Conservation (phyloP, 1,140 invertebrate genomes). For the Aplysia californica region DNA sequence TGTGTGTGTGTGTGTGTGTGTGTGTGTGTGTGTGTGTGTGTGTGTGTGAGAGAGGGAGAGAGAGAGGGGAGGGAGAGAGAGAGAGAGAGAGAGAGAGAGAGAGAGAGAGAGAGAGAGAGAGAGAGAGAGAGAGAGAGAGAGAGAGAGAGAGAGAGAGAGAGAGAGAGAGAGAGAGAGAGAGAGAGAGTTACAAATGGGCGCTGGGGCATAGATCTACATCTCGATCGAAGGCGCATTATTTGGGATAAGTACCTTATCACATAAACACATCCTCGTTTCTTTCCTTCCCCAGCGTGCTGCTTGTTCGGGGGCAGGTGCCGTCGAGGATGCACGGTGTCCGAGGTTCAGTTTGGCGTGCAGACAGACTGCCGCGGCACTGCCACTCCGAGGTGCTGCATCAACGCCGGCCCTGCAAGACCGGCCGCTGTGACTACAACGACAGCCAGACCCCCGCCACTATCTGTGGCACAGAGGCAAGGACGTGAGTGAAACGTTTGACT, state of each 20-base stretch:
- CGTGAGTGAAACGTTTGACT: neutral
- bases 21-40: no score
- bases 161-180: neutral
- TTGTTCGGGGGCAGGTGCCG: neutral
- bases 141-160: neutral
- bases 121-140: neutral
- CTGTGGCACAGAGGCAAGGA: neutral
- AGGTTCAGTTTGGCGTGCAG: neutral
- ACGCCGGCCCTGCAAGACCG: neutral
- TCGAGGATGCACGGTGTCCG: neutral
- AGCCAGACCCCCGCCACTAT: neutral
- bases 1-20: no score
- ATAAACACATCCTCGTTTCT: neutral
- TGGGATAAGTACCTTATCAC: neutral
- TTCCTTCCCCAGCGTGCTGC: conserved; percentile 17
- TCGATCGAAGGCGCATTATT: neutral
- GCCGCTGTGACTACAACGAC: neutral
- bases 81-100: no score
- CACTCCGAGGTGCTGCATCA: neutral
- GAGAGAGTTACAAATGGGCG: neutral
- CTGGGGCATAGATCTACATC: neutral
- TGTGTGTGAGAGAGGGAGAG: no score
- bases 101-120: neutral
- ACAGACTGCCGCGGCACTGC: neutral
- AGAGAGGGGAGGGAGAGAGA: no score